Percentiles rank a stretch among this genome's conserved stretches.
Conservation (phyloP, 2,888 invertebrate species). For the Sarcophaga caerulescens region DNA sequence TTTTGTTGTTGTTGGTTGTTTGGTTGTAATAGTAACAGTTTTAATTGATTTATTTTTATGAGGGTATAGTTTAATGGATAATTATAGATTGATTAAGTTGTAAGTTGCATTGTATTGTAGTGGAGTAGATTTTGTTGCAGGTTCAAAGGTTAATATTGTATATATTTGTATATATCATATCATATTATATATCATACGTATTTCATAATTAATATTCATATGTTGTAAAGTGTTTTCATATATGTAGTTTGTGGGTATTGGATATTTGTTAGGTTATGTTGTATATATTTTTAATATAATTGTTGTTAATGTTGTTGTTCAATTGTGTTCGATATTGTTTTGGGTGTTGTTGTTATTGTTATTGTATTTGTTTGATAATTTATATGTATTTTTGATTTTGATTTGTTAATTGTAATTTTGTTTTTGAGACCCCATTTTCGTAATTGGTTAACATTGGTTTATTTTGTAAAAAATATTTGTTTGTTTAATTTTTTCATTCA, state of each 20-base stretch:
- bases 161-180: slow-evolving; percentile 19
- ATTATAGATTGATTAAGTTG: slow-evolving; percentile 6
- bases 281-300: not conserved
- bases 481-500: slow-evolving; percentile 32
- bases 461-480: not conserved
- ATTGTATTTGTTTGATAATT: slow-evolving; percentile 32
- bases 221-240: slow-evolving; percentile 16
- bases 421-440: slow-evolving; percentile 78
- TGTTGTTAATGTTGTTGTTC: not conserved
- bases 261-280: slow-evolving; percentile 26
- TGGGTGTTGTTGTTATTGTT: not conserved
- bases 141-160: slow-evolving; percentile 7
- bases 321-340: not conserved
- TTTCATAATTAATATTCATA: slow-evolving; percentile 1
- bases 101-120: not conserved
- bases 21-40: slow-evolving; percentile 3
- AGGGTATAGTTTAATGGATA: slow-evolving; percentile 28
- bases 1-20: slow-evolving; percentile 36
- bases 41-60: slow-evolving; percentile 36
- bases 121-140: slow-evolving; percentile 26
- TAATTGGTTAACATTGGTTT: slow-evolving; percentile 77
- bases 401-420: slow-evolving; percentile 68
- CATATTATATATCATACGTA: not conserved
- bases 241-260: slow-evolving; percentile 36
- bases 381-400: slow-evolving; percentile 49